Base-by-base conservation (phyloP, 2,797 vertebrate species). In the Hemitrygon akajei region DNA sequence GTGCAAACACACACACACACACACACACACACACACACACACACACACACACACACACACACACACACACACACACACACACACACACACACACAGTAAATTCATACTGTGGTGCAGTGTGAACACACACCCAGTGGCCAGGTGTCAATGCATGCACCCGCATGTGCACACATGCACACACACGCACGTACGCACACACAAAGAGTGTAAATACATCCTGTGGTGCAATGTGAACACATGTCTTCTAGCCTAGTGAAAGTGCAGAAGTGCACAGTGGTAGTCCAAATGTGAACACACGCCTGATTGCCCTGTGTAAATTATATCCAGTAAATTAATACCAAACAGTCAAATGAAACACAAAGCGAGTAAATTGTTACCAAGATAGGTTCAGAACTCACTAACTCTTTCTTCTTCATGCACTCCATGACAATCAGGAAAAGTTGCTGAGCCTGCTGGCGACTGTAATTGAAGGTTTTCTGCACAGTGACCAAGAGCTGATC, bases 391-490 rank as follows among this genome's bases (percentile, higher is more conserved):
- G 9, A 95, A 98, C 98, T 99, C 96, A 99, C 99, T 94, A 99
- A 97, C 94, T 99, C 99, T 95, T 98, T 98, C 96, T 98, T 99
- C 95, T 98, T 99, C 99, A 99, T 99, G 95, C 99, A 99, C 95
- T 99, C 99, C 97, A 98, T 98, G 34, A 99, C 97, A 96, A 99
- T 97, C n/a, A 98, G 94, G 12, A 99, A 97, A 94, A 99, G 97
- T 95, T 99, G 98, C 94, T 98, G 98, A 0, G 99, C 98, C 93
- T 99, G 99, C 87, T 96, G 97, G 95, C 98, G 98, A 96, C 95
- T 98, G 95, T 98, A 99, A 95, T 98, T 99, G 95, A 99, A 99
- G 2, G 99, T 99, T 96, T 99, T 99, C 97, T 99, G 99, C 95
- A 99, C 98, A 76, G 98, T 99, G 93, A 99, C 98, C 79, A 99